A percentile compares a stretch with the other conserved stretches of the same genome.
Conservation (phyloP, 1,140 invertebrate species). For the Zaprionus gabonicus region DNA sequence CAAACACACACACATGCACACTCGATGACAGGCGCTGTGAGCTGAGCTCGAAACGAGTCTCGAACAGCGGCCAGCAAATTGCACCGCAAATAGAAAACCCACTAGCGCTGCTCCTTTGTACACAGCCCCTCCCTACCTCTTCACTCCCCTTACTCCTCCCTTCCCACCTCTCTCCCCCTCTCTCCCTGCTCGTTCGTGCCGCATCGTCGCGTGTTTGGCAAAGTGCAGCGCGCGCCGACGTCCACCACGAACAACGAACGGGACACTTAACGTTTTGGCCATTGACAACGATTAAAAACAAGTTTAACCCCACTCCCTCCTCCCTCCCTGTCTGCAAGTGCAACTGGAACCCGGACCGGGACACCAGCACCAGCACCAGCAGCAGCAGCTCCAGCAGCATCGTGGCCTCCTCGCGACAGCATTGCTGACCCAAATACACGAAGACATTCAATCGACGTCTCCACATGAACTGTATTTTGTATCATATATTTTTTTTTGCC, state of each 20-base stretch:
- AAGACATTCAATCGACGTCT: slow-evolving; percentile 71
- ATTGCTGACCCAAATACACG: slow-evolving; percentile 76
- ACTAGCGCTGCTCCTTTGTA: slow-evolving; percentile 10
- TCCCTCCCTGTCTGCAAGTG: slow-evolving; percentile 12
- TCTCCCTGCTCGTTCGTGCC: background rate
- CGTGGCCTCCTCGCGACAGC: slow-evolving; percentile 50
- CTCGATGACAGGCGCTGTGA: slow-evolving; percentile 23
- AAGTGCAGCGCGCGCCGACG: slow-evolving; percentile 22
- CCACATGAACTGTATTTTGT: slow-evolving; percentile 52
- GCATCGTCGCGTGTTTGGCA: slow-evolving; percentile 47
- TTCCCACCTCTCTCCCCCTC: too few species aligned
- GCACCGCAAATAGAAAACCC: slow-evolving; percentile 53
- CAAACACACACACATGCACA: slow-evolving; percentile 7
- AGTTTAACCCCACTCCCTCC: slow-evolving; percentile 44
- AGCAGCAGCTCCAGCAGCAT: slow-evolving; percentile 19
- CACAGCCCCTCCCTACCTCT: background rate
- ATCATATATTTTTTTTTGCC: slow-evolving; percentile 32
- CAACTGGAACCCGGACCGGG: slow-evolving; percentile 64
- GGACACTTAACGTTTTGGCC: slow-evolving; percentile 80
- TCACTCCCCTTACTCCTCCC: too few species aligned
- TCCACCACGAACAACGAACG: slow-evolving; percentile 49
- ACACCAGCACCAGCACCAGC: slow-evolving; percentile 41
- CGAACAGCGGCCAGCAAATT: slow-evolving; percentile 61
- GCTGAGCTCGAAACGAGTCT: slow-evolving; percentile 57
- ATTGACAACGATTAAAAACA: slow-evolving; percentile 83